Evolutionary conservation across 1,140 invertebrate genomes (phyloP).

Genomic region (Anoplolepis gracilipes): DNA sequence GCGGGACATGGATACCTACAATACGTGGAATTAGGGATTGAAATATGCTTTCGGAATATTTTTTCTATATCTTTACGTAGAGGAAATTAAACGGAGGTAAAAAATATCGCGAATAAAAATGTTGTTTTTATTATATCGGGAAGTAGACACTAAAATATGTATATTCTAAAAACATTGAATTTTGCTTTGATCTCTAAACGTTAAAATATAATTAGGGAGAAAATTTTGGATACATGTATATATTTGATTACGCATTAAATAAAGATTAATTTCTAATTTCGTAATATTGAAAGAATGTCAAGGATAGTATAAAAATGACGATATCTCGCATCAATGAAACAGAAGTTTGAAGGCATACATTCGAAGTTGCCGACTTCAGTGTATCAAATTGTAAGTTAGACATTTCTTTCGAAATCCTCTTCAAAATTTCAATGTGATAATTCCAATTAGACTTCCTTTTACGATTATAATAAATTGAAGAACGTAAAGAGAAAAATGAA

Average conservation of each 20-base stretch:
- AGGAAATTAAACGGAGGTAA: too few relatives aligned
- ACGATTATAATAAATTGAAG: neutral
- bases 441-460: neutral
- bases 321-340: neutral
- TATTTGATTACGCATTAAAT: neutral
- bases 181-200: neutral
- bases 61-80: neutral
- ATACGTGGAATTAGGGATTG: slow-evolving; percentile 21
- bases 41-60: slow-evolving; percentile 12
- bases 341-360: neutral
- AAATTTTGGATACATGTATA: neutral
- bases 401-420: neutral
- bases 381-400: slow-evolving; percentile 29
- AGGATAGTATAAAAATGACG: neutral
- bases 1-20: neutral
- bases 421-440: neutral
- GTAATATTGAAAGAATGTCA: neutral
- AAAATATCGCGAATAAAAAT: too few relatives aligned
- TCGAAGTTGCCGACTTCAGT: slow-evolving; percentile 22
- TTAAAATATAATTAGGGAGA: neutral
- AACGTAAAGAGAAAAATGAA: neutral
- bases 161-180: neutral
- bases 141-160: neutral
- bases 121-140: too few relatives aligned
- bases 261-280: neutral